Evolutionary conservation across 1,140 invertebrate genomes (phyloP), one percentile per base, ranked within the genome.

Genomic region (Microplitis demolitor): DNA sequence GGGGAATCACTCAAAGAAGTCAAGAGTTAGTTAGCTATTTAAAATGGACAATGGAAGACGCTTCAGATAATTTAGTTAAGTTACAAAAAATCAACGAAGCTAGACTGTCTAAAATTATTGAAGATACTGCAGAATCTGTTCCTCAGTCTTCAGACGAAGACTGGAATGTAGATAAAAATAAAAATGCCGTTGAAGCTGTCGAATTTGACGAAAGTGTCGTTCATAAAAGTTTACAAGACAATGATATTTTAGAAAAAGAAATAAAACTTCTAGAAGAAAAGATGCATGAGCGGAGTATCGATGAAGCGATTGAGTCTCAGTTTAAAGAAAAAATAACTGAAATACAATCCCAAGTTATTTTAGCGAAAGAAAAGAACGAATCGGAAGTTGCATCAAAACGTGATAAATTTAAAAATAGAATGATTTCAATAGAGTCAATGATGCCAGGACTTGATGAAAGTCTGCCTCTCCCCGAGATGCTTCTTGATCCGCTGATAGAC

Each of bases 401-500:
- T 4, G 50, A 14, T 2, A 53, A 34, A 54, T 67, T 33, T 8
- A 54, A 0, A 35, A 24, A 50, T 31, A 34, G 37, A 39, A 53
- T 61, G 13, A 34, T 31, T 9, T 67, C 64, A 13, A 13, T 67
- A 33, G 64, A 67, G 3, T 67, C 64, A 3, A 50, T 31, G 3
- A 6, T 14, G 16, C 66, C 69, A 2, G 73, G 66, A 39, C 53
- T 74, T 50, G 73, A 74, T 39, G 60, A 69, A 14, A 60, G 24
- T 14, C 66, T 77, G 39, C 77, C 35, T 54, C 69, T 85, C 3
- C 62, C 81, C 1, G 82, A 85, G 35, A 75, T 77, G 31, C 81
- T 87, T 71, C 60, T 85, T 6, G 84, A 87, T 74, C 75, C 79
- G 37, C 61, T 86, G 11, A 83, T 85, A 16, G 81, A 85, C 60